A percentile compares a stretch with the other conserved stretches of the same genome.
Evolutionary conservation across 2,113 vertebrate genomes (phyloP).

Genomic region (Marcusenius ussheri): DNA sequence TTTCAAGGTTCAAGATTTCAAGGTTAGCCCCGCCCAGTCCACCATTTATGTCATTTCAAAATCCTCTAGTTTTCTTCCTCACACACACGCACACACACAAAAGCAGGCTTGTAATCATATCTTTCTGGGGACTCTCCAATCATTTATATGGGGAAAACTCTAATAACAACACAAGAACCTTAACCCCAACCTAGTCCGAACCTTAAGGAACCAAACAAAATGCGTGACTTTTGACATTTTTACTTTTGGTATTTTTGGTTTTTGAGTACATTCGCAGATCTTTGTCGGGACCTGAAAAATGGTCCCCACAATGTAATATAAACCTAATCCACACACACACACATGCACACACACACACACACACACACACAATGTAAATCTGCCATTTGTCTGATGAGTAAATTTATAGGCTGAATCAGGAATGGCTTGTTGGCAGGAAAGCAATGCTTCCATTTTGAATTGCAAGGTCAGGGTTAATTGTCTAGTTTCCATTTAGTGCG

Average conservation of each 20-base stretch:
- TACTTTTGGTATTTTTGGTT: too few species aligned
- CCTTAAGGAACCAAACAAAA: too few species aligned
- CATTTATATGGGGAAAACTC: too few species aligned
- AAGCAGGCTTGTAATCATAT: too few species aligned
- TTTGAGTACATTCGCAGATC: too few species aligned
- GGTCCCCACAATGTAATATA: too few species aligned
- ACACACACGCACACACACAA: constrained; percentile 9
- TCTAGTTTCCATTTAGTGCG: neutral
- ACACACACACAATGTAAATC: constrained; percentile 16
- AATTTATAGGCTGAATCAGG: constrained; percentile 19
- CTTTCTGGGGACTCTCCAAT: too few species aligned
- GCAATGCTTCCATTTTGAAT: constrained; percentile 15
- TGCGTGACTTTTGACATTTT: too few species aligned
- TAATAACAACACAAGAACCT: too few species aligned
- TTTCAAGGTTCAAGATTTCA: neutral
- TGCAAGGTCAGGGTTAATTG: constrained; percentile 46
- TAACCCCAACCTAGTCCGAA: too few species aligned
- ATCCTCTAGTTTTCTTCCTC: neutral
- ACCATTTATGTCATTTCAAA: neutral
- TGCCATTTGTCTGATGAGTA: neutral
- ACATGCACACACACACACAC: constrained; percentile 8
- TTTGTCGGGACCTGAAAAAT: too few species aligned
- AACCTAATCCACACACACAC: neutral
- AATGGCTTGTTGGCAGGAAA: constrained; percentile 40
- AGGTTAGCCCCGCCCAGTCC: neutral